phyloP scores from a whole-genome alignment of 2,888 invertebrate species.

The Chrysina gloriosa region DNA sequence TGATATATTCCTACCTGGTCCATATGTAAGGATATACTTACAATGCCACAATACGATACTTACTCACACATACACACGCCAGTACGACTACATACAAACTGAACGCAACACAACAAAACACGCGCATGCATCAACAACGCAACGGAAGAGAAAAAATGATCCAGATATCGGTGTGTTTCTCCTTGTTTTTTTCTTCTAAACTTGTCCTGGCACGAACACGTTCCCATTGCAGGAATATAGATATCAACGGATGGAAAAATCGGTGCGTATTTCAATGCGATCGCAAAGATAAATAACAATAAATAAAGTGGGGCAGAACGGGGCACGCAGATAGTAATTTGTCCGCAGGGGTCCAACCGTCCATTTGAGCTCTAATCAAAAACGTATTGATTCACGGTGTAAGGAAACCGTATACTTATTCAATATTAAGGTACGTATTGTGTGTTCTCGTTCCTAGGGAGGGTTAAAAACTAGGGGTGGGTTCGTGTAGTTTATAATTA shows the following conservation, averaged over 20 bases:
- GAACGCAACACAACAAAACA: constrained; percentile 15
- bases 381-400: constrained; percentile 19
- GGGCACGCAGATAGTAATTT: constrained; percentile 49
- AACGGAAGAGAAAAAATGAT: constrained; percentile 35
- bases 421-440: background rate
- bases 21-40: constrained; percentile 50
- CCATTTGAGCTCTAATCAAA: constrained; percentile 31
- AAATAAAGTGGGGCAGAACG: constrained; percentile 45
- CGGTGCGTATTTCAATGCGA: constrained; percentile 24
- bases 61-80: constrained; percentile 12
- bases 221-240: constrained; percentile 28
- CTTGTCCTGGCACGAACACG: constrained; percentile 20
- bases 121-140: constrained; percentile 16
- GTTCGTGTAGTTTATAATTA: constrained; percentile 8
- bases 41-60: constrained; percentile 38
- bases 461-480: constrained; percentile 7
- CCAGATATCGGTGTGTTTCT: constrained; percentile 35
- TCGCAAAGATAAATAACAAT: constrained; percentile 17
- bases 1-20: constrained; percentile 57
- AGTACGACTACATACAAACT: background rate
- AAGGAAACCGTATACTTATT: constrained; percentile 25
- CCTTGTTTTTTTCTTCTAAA: background rate
- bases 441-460: background rate
- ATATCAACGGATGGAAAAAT: constrained; percentile 14
- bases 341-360: constrained; percentile 47